Evolutionary conservation across 2,113 vertebrate genomes (phyloP), one percentile per base, ranked within the genome.

Genomic region (Caranx ignobilis): DNA sequence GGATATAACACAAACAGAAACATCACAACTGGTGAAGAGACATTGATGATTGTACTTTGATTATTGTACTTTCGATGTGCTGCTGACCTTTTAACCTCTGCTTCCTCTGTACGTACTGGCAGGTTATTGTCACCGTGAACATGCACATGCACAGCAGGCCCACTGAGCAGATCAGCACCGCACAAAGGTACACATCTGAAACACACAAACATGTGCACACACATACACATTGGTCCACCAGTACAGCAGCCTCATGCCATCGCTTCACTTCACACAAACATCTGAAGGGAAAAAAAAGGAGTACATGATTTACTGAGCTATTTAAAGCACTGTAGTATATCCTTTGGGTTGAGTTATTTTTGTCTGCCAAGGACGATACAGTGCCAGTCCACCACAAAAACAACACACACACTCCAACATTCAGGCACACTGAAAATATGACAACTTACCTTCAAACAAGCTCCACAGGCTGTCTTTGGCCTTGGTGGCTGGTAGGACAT

Each of bases 111-210:
- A 98, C 89, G 71, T 95, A 97, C 93, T 98, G 97, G 90, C 97
- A 99, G 91, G 95, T 91, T 60, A 98, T 94, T 11, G 96, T 94
- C 54, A 97, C 89, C 0, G 96, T 96, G 84, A 99, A 99, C 85
- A 98, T 94, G 43, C 97, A 95, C 83, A 99, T 95, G 0, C 97
- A 98, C 92, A 98, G 71, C 56, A 99, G 96, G n/a, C 98, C 98
- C 54, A 96, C 82, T 0, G 96, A 97, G 77, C 97, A 98, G 88
- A 99, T 96, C 2, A 98, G 91, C 72, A 97, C 96, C 0, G 97
- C 97, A 0, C 96, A 97, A 85, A 98, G 31, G 3, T 98, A 98
- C 60, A 98, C 93, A 68, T 99, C 97, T 99, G 95, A 71, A 96
- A 94, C 62, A 92, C 65, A 90, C 7, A 85, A 47, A 73, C 18